These are phyloP conservation scores for Nycteola revayana DNA, from an alignment of 2,888 invertebrate genomes.

Conservation along the genomic window DNA sequence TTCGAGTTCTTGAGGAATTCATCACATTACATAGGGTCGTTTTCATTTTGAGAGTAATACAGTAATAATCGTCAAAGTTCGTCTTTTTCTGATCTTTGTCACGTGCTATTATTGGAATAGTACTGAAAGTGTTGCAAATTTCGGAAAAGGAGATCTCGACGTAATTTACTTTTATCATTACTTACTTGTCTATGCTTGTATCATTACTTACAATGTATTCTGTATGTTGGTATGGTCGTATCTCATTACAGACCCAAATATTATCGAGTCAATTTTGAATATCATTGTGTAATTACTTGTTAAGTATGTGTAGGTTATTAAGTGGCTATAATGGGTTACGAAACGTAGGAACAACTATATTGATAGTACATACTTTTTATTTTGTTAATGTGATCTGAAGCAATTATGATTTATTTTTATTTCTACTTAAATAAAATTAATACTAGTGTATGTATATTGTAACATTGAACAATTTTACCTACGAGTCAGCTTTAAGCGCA, in stretches of 20 bases:
- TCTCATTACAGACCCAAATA: slow-evolving; percentile 68
- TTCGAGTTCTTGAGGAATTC: slow-evolving; percentile 35
- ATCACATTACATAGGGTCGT: slow-evolving; percentile 12
- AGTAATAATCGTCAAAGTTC: slow-evolving; percentile 1
- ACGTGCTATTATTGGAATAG: slow-evolving; percentile 17
- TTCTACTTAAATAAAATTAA: slow-evolving; percentile 42
- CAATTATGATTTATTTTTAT: slow-evolving; percentile 35
- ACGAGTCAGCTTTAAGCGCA: slow-evolving; percentile 63
- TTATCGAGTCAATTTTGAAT: slow-evolving; percentile 74
- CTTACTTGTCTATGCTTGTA: slow-evolving; percentile 27
- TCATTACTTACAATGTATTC: slow-evolving; percentile 21
- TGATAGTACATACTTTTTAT: slow-evolving; percentile 53
- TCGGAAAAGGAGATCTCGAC: slow-evolving; percentile 7
- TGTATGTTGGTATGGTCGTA: slow-evolving; percentile 45
- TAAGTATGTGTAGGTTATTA: slow-evolving; percentile 63
- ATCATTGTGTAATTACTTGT: slow-evolving; percentile 60
- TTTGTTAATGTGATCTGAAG: slow-evolving; percentile 82
- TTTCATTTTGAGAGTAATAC: too few species aligned
- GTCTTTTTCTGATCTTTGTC: slow-evolving; percentile 20
- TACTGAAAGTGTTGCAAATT: slow-evolving; percentile 9
- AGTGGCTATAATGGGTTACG: slow-evolving; percentile 57
- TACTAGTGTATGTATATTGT: slow-evolving; percentile 32
- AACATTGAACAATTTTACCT: slow-evolving; percentile 42
- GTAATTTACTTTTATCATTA: slow-evolving; percentile 10
- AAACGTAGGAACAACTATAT: slow-evolving; percentile 54